These are phyloP conservation scores for Saccopteryx bilineata DNA, from an alignment of 2,113 vertebrate genomes.

Conservation along the genomic window DNA sequence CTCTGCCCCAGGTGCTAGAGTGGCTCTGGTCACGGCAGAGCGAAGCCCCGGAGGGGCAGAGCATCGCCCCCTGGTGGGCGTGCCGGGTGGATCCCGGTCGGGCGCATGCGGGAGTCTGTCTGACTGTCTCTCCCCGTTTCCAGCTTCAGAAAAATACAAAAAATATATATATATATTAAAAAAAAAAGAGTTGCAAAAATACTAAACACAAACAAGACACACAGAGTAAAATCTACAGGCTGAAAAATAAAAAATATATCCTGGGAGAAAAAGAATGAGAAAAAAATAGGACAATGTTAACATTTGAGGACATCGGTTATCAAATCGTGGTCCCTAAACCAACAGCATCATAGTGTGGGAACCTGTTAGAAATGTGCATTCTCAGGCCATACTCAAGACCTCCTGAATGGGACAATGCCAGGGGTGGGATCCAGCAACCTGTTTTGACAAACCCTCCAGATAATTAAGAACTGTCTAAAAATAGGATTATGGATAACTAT, in stretches of 20 bases:
- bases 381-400: not conserved
- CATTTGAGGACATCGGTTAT: not conserved
- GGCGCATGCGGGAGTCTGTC: too few species aligned
- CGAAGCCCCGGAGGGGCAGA: too few species aligned
- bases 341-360: not conserved
- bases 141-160: too few species aligned
- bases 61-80: too few species aligned
- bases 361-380: not conserved
- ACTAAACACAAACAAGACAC: slow-evolving; percentile 2
- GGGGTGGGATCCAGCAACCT: not conserved
- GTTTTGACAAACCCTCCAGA: slow-evolving; percentile 34
- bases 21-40: too few species aligned
- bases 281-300: not conserved
- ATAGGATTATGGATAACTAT: not conserved
- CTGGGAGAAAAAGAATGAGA: not conserved
- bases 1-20: too few species aligned
- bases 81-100: too few species aligned
- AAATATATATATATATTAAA: too few species aligned
- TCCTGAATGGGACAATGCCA: slow-evolving; percentile 39
- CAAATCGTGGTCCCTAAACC: not conserved
- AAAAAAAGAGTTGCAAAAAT: slow-evolving; percentile 53
- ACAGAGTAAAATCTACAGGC: not conserved
- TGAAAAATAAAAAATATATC: slow-evolving; percentile 52
- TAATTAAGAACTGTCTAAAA: slow-evolving; percentile 52
- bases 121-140: too few species aligned